Base-by-base conservation (phyloP, 2,888 invertebrate genomes). In the Cordylochernes scorpioides region DNA sequence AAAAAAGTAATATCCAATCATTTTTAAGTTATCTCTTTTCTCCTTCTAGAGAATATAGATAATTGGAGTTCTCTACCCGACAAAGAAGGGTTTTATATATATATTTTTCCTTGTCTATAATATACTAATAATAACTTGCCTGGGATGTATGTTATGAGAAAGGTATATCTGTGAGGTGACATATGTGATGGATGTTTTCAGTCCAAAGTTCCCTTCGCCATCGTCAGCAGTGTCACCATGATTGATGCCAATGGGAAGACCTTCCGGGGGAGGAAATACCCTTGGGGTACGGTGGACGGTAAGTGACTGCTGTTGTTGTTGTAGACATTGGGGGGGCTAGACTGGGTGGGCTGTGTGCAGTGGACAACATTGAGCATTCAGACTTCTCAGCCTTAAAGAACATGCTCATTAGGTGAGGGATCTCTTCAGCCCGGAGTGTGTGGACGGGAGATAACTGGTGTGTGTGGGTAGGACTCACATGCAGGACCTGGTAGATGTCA, bases 151-250 rank as follows among this genome's bases (percentile, higher is more conserved):
- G n/a, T n/a, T n/a, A n/a, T n/a, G n/a, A n/a, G n/a, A n/a, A n/a
- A n/a, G n/a, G n/a, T n/a, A n/a, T n/a, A n/a, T n/a, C n/a, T n/a
- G n/a, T n/a, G n/a, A n/a, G n/a, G n/a, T n/a, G n/a, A n/a, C n/a
- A n/a, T n/a, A n/a, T n/a, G n/a, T n/a, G n/a, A n/a, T n/a, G n/a
- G n/a, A n/a, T n/a, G n/a, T n/a, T n/a, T n/a, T n/a, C n/a, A n/a
- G n/a, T n/a, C n/a, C n/a, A n/a, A n/a, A n/a, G n/a, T n/a, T n/a
- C 97, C 97, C 30, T 97, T 94, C 59, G 97, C 97, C 6, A 84
- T 97, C 19, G 88, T 97, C 25, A 94, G 97, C 35, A 91, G 94
- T 41, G 97, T 94, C 55, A 69, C 74, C 8, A 74, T 91, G 34
- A 71, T 86, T 36, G 91, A 94, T 55, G 61, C 43, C 4, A 36